Evolutionary conservation across 2,888 invertebrate species (phyloP).

Genomic region (Dynastes tityus): DNA sequence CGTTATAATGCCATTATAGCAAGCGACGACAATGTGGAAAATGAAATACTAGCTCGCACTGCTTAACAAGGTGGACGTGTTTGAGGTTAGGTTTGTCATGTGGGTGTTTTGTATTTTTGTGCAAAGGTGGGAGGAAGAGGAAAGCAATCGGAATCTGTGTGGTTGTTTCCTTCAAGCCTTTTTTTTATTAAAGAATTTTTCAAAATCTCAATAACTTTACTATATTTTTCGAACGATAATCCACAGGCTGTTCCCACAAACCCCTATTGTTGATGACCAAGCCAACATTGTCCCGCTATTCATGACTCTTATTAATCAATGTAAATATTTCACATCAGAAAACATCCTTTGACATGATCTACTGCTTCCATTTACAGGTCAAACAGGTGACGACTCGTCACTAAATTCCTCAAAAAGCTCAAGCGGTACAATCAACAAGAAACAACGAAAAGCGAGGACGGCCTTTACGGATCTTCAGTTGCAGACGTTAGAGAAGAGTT

Average conservation of each 20-base stretch:
- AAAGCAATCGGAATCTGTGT: no score
- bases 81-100: neutral
- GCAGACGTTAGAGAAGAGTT: constrained; percentile 96
- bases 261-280: no score
- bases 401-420: constrained; percentile 76
- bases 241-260: no score
- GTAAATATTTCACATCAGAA: no score
- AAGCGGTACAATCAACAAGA: constrained; percentile 82
- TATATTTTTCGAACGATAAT: no score
- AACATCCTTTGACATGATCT: no score
- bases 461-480: constrained; percentile 99
- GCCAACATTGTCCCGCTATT: no score
- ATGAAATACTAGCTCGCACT: neutral
- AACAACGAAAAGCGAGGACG: constrained; percentile 96
- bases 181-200: no score
- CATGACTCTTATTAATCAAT: no score
- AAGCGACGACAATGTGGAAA: neutral
- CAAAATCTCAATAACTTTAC: no score
- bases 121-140: no score
- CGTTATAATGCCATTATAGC: neutral
- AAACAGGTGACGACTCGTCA: constrained; percentile 88
- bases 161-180: no score
- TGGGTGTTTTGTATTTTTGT: neutral
- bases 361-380: constrained; percentile 75
- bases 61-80: neutral